Conservation (phyloP, 2,113 vertebrate genomes). For the Lagopus muta region DNA sequence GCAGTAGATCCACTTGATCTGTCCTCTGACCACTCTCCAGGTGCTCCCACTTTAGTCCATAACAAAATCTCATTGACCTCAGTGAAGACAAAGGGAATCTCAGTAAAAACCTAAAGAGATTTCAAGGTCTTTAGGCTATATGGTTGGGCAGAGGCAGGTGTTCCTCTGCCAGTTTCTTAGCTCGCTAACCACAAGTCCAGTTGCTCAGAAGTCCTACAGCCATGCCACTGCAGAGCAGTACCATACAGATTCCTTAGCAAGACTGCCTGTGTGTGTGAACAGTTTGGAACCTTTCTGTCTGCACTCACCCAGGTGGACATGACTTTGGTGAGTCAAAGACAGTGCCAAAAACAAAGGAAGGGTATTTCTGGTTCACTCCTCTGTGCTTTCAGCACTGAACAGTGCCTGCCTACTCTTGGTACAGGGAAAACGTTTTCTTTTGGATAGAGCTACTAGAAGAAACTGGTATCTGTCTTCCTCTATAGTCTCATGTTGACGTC, state of each 20-base stretch:
- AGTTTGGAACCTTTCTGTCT: not conserved
- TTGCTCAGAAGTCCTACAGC: not conserved
- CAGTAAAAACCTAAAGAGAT: not conserved
- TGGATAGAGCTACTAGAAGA: not conserved
- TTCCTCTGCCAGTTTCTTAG: not conserved
- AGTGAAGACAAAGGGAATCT: not conserved
- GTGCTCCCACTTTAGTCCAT: not conserved
- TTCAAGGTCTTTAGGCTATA: not conserved
- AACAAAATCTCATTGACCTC: not conserved
- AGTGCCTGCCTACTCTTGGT: not conserved
- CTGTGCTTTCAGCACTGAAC: not conserved
- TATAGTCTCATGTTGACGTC: not conserved
- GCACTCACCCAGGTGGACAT: not conserved
- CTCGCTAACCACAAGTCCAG: fast-evolving
- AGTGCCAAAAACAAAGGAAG: not conserved
- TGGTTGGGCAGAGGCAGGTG: not conserved
- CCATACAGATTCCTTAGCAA: not conserved
- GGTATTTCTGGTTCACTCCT: not conserved
- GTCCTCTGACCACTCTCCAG: not conserved
- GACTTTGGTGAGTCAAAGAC: not conserved
- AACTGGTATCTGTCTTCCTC: not conserved
- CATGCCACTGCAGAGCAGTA: fast-evolving
- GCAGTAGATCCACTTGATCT: not conserved
- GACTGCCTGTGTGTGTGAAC: not conserved
- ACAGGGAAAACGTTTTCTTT: not conserved